Conservation (phyloP, 2,888 invertebrate species). For the Synanthedon formicaeformis region DNA sequence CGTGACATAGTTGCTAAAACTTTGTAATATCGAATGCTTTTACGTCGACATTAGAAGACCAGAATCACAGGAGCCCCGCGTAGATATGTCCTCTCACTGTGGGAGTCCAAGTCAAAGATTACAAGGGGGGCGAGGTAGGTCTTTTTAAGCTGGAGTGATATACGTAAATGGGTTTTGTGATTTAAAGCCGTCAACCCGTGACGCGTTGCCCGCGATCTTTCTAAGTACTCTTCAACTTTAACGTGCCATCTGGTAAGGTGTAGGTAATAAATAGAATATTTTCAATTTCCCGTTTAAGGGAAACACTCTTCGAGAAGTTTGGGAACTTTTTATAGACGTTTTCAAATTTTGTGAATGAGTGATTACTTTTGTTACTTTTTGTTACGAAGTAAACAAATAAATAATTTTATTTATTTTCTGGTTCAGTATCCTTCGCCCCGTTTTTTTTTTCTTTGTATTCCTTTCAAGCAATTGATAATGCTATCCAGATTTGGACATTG, state of each 20-base stretch:
- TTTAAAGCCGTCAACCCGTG: conserved; percentile 52
- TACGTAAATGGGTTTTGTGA: conserved; percentile 40
- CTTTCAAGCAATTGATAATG: no score
- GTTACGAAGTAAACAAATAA: neutral
- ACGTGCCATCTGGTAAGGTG: conserved; percentile 18
- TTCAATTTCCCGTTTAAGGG: conserved; percentile 8
- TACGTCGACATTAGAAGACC: conserved; percentile 8
- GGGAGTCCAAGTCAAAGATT: neutral
- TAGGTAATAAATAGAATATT: conserved; percentile 34
- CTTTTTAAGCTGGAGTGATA: conserved; percentile 19
- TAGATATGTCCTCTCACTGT: neutral
- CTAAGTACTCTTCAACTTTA: conserved; percentile 32
- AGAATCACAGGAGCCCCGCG: neutral
- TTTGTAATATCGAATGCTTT: conserved; percentile 63
- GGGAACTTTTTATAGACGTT: neutral
- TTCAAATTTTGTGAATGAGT: neutral
- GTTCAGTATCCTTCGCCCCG: no score
- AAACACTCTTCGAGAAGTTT: neutral
- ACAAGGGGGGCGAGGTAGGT: conserved; percentile 12
- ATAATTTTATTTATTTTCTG: no score
- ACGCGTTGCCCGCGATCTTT: conserved; percentile 32
- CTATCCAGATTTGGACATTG: neutral
- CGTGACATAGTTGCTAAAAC: conserved; percentile 60
- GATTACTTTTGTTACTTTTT: neutral
- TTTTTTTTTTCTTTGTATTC: no score